A percentile compares a stretch with the other conserved stretches of the same genome.
phyloP scores from a whole-genome alignment of 2,113 vertebrate genomes.

The Corythornis vintsioides region DNA sequence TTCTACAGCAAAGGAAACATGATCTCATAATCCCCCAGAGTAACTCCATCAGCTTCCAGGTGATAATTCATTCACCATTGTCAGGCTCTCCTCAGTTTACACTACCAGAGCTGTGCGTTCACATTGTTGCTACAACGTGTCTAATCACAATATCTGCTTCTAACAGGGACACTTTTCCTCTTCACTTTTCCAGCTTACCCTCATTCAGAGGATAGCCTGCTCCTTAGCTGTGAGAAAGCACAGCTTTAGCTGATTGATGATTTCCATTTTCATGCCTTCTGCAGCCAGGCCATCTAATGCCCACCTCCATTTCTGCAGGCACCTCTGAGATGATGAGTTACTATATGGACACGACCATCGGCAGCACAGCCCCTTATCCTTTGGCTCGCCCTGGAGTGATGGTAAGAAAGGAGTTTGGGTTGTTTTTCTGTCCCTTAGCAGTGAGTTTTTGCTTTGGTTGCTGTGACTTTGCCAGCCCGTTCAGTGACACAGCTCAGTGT shows the following conservation, averaged over 20 bases:
- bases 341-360: conserved; percentile 85
- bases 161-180: background rate
- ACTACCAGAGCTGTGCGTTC: background rate
- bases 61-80: conserved; percentile 56
- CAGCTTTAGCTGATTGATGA: background rate
- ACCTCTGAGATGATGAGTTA: conserved; percentile 85
- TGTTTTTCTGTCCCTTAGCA: background rate
- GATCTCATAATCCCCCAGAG: conserved; percentile 43
- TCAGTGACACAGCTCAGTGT: background rate
- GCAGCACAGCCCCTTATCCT: conserved; percentile 77
- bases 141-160: background rate
- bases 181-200: background rate
- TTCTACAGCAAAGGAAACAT: conserved; percentile 40
- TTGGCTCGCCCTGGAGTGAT: conserved; percentile 76
- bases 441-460: background rate
- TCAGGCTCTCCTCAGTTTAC: background rate
- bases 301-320: conserved; percentile 50
- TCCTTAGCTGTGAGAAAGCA: background rate
- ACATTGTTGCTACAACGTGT: background rate
- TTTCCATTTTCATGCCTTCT: background rate
- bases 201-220: background rate
- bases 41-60: conserved; percentile 42
- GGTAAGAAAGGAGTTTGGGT: conserved; percentile 79
- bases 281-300: background rate
- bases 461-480: background rate